Evolutionary conservation across 2,888 invertebrate genomes (phyloP).

Genomic region (Acanthococcus lagerstroemiae): DNA sequence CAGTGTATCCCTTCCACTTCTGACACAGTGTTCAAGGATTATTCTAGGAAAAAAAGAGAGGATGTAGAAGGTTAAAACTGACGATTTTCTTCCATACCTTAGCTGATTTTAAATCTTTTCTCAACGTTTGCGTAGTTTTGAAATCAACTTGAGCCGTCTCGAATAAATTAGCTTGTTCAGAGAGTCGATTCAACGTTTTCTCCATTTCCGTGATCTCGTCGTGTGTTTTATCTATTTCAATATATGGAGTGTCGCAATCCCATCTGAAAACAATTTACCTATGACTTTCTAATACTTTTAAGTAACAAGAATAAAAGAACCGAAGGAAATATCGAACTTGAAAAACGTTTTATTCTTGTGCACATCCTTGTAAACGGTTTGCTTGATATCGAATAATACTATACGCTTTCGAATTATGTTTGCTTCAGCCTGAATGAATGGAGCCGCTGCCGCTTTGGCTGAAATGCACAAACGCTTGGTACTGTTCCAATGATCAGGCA

Average conservation of each 20-base stretch:
- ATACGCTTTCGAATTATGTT: constrained; percentile 75
- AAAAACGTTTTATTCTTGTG: constrained; percentile 51
- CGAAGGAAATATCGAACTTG: constrained; percentile 38
- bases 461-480: constrained; percentile 72
- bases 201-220: constrained; percentile 57
- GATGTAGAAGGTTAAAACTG: too few relatives aligned
- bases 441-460: constrained; percentile 75
- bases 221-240: constrained; percentile 58
- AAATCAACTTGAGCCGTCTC: constrained; percentile 78
- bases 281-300: background rate
- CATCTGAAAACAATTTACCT: constrained; percentile 48
- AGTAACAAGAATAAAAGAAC: background rate
- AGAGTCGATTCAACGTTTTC: constrained; percentile 53
- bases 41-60: too few relatives aligned
- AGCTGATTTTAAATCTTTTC: constrained; percentile 62
- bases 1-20: too few relatives aligned
- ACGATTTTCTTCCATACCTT: constrained; percentile 53
- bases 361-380: constrained; percentile 62
- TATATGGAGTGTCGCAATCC: constrained; percentile 57
- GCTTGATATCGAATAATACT: constrained; percentile 65
- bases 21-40: too few relatives aligned
- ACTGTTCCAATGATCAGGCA: constrained; percentile 80
- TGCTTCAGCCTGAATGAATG: constrained; percentile 79
- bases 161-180: constrained; percentile 68
- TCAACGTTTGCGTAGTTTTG: constrained; percentile 59